Percentiles rank a stretch among this genome's conserved stretches.
These are phyloP conservation scores for Hippoglossus stenolepis DNA, from an alignment of 2,113 vertebrate species.

Conservation along the genomic window DNA sequence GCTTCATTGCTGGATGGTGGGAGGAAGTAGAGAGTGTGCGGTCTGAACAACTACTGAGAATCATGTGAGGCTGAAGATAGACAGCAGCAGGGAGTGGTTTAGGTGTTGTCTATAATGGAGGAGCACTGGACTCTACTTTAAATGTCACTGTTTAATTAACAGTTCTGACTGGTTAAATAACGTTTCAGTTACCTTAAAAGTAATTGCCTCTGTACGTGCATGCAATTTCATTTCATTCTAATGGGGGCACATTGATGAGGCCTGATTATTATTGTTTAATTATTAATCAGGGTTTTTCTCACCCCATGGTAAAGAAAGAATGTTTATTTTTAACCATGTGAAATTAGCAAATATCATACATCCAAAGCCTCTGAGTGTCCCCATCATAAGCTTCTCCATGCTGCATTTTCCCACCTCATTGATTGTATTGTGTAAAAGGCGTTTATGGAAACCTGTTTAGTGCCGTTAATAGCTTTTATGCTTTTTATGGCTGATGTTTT, in stretches of 20 bases:
- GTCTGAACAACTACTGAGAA: too few species aligned
- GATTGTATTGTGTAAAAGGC: conserved; percentile 45
- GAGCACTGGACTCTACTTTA: neutral
- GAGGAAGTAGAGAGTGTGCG: too few species aligned
- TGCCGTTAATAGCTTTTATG: conserved; percentile 65
- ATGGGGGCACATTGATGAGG: neutral
- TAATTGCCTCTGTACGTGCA: neutral
- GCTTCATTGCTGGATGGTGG: too few species aligned
- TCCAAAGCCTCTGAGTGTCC: neutral
- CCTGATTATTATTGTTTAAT: neutral
- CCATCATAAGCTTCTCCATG: neutral
- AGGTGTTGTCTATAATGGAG: too few species aligned
- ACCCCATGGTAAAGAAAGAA: too few species aligned
- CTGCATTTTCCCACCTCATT: conserved; percentile 30
- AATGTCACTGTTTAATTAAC: neutral
- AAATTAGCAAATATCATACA: neutral
- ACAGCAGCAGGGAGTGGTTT: neutral
- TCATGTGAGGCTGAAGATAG: too few species aligned
- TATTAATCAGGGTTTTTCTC: neutral
- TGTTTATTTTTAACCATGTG: neutral
- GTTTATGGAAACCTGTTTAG: conserved; percentile 64
- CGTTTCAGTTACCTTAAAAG: neutral
- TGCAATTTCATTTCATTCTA: neutral
- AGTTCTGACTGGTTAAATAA: neutral
- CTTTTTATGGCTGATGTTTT: conserved; percentile 67